Conservation (phyloP, 2,113 vertebrate genomes). For the Blennius ocellaris region DNA sequence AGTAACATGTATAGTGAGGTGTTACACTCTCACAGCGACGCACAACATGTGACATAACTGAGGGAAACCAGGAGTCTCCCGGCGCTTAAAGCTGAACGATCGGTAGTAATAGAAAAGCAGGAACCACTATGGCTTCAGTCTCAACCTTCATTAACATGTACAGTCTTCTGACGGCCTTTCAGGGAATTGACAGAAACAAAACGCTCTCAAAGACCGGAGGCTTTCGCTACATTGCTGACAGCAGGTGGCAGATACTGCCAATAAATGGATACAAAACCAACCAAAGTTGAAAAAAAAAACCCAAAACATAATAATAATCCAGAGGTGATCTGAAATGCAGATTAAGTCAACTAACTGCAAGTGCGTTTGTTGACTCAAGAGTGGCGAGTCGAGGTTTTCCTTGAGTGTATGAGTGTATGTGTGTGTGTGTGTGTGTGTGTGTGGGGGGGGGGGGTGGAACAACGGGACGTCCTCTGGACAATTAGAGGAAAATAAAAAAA, state of each 20-base stretch:
- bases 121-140: conserved; percentile 48
- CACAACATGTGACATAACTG: conserved; percentile 43
- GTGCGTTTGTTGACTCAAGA: conserved; percentile 70
- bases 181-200: conserved; percentile 15
- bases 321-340: conserved; percentile 51
- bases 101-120: conserved; percentile 48
- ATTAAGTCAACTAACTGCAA: conserved; percentile 50
- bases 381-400: conserved; percentile 45
- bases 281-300: conserved; percentile 35
- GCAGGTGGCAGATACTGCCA: conserved; percentile 84
- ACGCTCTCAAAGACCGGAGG: conserved; percentile 30
- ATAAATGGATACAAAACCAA: conserved; percentile 74
- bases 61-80: conserved; percentile 39
- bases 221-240: conserved; percentile 64
- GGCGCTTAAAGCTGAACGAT: conserved; percentile 54
- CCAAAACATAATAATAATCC: too few species aligned
- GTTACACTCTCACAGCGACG: conserved; percentile 58
- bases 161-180: conserved; percentile 33
- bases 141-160: conserved; percentile 45
- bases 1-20: conserved; percentile 35
- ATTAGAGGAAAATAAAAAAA: conserved; percentile 68
- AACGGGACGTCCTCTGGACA: conserved; percentile 62
- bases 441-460: too few species aligned
- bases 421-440: too few species aligned
- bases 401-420: conserved; percentile 40